Conservation (phyloP, 1,140 invertebrate species). For the Drosophila dunni region DNA sequence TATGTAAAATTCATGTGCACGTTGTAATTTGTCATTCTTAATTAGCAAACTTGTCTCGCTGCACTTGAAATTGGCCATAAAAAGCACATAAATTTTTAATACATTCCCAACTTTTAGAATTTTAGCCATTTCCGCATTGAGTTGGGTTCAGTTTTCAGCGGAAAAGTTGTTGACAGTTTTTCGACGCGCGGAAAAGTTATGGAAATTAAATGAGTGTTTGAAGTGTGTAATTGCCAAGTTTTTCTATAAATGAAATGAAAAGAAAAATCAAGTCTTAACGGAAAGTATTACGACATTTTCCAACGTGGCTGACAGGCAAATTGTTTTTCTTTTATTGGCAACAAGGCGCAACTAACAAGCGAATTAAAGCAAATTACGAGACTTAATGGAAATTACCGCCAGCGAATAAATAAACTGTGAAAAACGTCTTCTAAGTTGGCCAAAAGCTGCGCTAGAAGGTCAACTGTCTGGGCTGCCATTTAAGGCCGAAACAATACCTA, state of each 20-base stretch:
- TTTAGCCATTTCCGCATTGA: constrained; percentile 31
- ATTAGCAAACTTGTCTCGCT: constrained; percentile 67
- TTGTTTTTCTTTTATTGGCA: neutral
- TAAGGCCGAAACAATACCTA: neutral
- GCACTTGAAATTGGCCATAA: constrained; percentile 50
- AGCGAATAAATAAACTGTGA: constrained; percentile 5
- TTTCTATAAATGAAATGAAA: neutral
- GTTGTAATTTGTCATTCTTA: constrained; percentile 55
- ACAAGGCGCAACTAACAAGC: constrained; percentile 36
- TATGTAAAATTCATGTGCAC: constrained; percentile 27
- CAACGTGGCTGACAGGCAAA: constrained; percentile 20
- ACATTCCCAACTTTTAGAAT: neutral
- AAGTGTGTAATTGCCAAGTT: constrained; percentile 57
- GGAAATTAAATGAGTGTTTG: constrained; percentile 58
- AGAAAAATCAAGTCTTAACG: constrained; percentile 13
- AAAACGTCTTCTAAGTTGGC: constrained; percentile 6
- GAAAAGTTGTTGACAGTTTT: constrained; percentile 11
- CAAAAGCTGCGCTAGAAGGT: constrained; percentile 31
- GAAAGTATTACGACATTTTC: neutral
- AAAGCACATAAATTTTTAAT: constrained; percentile 47
- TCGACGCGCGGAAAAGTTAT: constrained; percentile 40
- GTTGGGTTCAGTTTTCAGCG: constrained; percentile 40
- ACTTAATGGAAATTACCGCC: constrained; percentile 44
- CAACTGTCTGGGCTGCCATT: constrained; percentile 20
- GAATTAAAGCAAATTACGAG: constrained; percentile 34